Evolutionary conservation across 2,888 invertebrate species (phyloP).

Genomic region (Leucoptera coffeella): DNA sequence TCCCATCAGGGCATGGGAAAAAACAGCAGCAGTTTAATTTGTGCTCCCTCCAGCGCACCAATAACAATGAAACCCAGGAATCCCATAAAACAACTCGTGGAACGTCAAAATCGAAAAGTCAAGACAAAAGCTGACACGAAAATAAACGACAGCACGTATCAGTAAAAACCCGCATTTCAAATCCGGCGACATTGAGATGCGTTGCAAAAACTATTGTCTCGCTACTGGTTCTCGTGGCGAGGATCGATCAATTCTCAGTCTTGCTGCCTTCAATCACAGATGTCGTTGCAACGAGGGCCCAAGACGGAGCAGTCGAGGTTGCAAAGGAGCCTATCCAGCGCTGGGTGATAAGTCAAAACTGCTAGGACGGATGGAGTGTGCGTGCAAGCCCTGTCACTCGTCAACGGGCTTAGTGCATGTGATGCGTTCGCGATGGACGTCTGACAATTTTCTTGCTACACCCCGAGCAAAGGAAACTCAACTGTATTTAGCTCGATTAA

Average conservation of each 20-base stretch:
- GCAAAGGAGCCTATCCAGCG: too few species aligned
- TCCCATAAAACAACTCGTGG: conserved; percentile 3
- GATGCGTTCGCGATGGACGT: conserved; percentile 46
- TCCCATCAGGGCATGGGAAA: too few species aligned
- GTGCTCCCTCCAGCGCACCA: too few species aligned
- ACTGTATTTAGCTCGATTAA: background rate
- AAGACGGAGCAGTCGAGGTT: too few species aligned
- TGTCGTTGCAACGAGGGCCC: too few species aligned
- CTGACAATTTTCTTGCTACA: conserved; percentile 31
- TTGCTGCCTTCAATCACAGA: too few species aligned
- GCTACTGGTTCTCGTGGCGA: too few species aligned
- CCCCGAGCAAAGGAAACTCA: too few species aligned
- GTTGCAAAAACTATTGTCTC: conserved; percentile 1
- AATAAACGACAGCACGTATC: conserved; percentile 4
- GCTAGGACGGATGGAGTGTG: conserved; percentile 27
- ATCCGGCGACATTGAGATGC: conserved; percentile 2
- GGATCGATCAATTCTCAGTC: too few species aligned
- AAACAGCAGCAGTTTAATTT: too few species aligned
- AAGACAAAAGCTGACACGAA: conserved; percentile 1
- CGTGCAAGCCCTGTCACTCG: conserved; percentile 44
- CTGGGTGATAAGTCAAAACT: conserved; percentile 33
- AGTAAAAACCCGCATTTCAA: conserved; percentile 8
- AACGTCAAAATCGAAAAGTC: conserved; percentile 2
- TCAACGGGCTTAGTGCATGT: conserved; percentile 42
- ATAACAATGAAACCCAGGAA: conserved; percentile 4